These are phyloP conservation scores for Hycleus phaleratus DNA, from an alignment of 1,140 invertebrate species.

Conservation along the genomic window DNA sequence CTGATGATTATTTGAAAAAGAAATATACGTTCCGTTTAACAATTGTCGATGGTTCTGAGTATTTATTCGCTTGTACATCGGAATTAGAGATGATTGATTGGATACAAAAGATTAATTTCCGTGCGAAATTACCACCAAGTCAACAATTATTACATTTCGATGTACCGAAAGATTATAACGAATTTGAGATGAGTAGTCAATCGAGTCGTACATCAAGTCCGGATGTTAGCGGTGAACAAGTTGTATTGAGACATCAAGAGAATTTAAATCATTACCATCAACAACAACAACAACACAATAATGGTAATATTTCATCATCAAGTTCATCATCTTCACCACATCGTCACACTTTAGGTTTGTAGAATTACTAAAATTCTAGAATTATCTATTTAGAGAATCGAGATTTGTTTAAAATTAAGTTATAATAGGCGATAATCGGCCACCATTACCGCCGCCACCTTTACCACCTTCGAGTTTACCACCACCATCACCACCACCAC, in stretches of 20 bases:
- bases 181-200: constrained; percentile 39
- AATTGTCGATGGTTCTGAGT: constrained; percentile 86
- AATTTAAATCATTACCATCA: constrained; percentile 19
- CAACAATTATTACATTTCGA: constrained; percentile 82
- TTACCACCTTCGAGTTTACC: constrained; percentile 19
- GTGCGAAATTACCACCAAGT: constrained; percentile 83
- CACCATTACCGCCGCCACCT: constrained; percentile 25
- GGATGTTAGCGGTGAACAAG: constrained; percentile 31
- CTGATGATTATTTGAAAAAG: constrained; percentile 90
- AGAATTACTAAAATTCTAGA: not conserved
- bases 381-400: not conserved
- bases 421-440: constrained; percentile 2
- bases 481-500: too few species aligned
- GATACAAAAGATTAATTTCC: constrained; percentile 90
- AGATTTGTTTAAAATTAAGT: constrained; percentile 1
- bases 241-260: constrained; percentile 24
- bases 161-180: constrained; percentile 35
- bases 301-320: constrained; percentile 26
- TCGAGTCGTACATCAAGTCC: constrained; percentile 40
- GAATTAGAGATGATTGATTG: constrained; percentile 80
- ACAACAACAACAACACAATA: constrained; percentile 12
- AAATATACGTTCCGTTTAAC: constrained; percentile 88
- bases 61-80: constrained; percentile 72
- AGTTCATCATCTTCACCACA: constrained; percentile 24
- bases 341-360: constrained; percentile 36